These are phyloP conservation scores for silkworm (Bombyx mori) DNA, from an alignment of 1,140 invertebrate species.

Conservation along the genomic window ASM3026992v2 NC_085121.1:6985001-6985500, in stretches of 20 bases:
- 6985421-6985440: constrained; percentile 89
- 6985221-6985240: constrained; percentile 14
- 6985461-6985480: constrained; percentile 54
- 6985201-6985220: constrained; percentile 7
- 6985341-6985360: constrained; percentile 86
- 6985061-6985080: too few species aligned
- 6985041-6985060: too few species aligned
- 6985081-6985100: too few species aligned
- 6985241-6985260: constrained; percentile 2
- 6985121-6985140: too few species aligned
- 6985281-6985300: constrained; percentile 1
- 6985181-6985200: too few species aligned
- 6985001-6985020: too few species aligned
- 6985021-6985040: too few species aligned
- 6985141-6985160: too few species aligned
- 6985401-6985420: constrained; percentile 89
- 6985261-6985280: constrained; percentile 13
- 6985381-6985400: constrained; percentile 92
- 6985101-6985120: too few species aligned
- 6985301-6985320: constrained; percentile 84
- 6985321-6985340: constrained; percentile 91
- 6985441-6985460: constrained; percentile 90
- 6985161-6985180: too few species aligned
- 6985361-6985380: constrained; percentile 88
- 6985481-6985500: too few species aligned